Conservation (phyloP, 1,140 invertebrate genomes). For the Penaeus indicus region DNA sequence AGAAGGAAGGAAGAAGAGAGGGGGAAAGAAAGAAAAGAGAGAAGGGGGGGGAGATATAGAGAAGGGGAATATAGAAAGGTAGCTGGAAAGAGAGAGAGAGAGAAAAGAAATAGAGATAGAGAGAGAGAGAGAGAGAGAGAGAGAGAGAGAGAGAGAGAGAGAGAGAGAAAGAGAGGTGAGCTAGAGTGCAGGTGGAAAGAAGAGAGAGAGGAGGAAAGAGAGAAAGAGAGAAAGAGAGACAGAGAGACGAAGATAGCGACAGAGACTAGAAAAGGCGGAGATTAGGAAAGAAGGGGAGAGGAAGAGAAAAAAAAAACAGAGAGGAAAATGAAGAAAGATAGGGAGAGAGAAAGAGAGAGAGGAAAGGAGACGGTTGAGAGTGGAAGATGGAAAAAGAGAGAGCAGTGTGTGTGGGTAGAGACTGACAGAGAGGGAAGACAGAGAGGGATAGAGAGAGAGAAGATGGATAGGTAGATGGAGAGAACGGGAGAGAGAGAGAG, state of each 20-base stretch:
- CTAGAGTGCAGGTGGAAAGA: background rate
- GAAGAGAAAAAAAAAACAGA: slow-evolving; percentile 7
- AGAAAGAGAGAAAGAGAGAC: too few relatives aligned
- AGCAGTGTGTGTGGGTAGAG: background rate
- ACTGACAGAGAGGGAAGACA: background rate
- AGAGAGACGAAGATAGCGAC: background rate
- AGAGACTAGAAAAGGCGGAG: background rate
- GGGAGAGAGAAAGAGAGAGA: background rate
- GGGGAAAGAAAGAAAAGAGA: background rate
- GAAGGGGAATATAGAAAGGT: background rate
- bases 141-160: too few relatives aligned
- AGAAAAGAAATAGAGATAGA: background rate
- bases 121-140: too few relatives aligned
- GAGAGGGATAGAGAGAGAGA: slow-evolving; percentile 8
- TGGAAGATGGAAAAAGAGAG: background rate
- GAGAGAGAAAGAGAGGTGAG: background rate
- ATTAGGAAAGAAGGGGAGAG: background rate
- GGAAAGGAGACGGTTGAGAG: background rate
- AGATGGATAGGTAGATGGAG: too few relatives aligned
- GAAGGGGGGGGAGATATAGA: background rate
- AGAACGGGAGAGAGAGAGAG: background rate
- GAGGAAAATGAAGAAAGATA: slow-evolving; percentile 12
- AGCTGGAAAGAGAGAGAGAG: background rate
- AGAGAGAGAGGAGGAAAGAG: background rate
- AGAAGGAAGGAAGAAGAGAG: background rate